Percentiles rank a stretch among this genome's conserved stretches.
Conservation (phyloP, 1,140 invertebrate genomes). For the Drosophila insularis region DNA sequence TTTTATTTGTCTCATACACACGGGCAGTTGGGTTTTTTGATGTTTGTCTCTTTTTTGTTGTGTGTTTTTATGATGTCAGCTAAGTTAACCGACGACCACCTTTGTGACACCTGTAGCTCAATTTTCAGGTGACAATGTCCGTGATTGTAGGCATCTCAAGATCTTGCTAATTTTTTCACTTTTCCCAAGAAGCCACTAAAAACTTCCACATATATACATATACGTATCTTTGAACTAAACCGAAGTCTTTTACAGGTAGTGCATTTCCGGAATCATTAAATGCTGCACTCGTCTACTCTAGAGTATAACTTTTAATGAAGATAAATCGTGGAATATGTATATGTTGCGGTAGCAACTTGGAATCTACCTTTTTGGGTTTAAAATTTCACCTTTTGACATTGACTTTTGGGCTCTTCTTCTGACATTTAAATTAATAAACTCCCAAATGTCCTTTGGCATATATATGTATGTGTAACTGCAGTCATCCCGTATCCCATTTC, state of each 20-base stretch:
- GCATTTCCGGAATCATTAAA: conserved; percentile 59
- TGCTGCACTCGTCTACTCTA: neutral
- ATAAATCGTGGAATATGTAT: conserved; percentile 58
- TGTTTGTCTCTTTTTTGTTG: conserved; percentile 44
- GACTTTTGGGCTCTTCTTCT: conserved; percentile 18
- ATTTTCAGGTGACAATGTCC: conserved; percentile 16
- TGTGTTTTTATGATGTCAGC: conserved; percentile 41
- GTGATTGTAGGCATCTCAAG: conserved; percentile 21
- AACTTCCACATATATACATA: neutral
- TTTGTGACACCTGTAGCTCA: conserved; percentile 63
- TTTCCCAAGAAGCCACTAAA: neutral
- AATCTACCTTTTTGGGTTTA: conserved; percentile 66
- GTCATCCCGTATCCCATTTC: conserved; percentile 69
- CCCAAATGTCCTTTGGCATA: conserved; percentile 24
- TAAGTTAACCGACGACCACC: conserved; percentile 53
- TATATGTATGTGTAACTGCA: conserved; percentile 34
- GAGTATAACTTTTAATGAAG: conserved; percentile 56
- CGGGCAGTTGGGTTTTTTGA: conserved; percentile 2
- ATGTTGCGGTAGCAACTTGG: conserved; percentile 28
- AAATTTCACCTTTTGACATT: conserved; percentile 81
- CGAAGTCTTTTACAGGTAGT: conserved; percentile 48
- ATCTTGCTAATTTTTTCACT: conserved; percentile 46
- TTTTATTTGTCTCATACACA: too few species aligned
- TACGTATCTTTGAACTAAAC: conserved; percentile 50
- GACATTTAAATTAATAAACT: conserved; percentile 82